phyloP scores from a whole-genome alignment of 2,888 invertebrate species.

The Amiota communis region DNA sequence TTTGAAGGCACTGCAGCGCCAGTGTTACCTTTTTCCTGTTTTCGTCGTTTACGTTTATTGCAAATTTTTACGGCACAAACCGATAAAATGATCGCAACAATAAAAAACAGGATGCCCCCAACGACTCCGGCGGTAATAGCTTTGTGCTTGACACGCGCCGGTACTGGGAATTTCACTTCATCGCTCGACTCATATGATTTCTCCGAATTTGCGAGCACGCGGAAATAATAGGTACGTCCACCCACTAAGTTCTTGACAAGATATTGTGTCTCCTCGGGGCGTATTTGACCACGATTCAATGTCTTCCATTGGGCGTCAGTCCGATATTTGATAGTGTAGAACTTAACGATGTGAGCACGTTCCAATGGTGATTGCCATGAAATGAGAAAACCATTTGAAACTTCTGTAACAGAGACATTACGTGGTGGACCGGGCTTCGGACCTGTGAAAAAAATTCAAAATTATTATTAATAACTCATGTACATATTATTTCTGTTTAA shows the following conservation, averaged over 20 bases:
- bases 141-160: conserved; percentile 93
- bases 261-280: conserved; percentile 91
- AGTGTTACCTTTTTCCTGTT: conserved; percentile 95
- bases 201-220: conserved; percentile 90
- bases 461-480: background rate
- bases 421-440: conserved; percentile 93
- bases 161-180: conserved; percentile 90
- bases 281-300: conserved; percentile 89
- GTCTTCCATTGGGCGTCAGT: conserved; percentile 93
- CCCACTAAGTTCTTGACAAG: conserved; percentile 94
- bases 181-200: conserved; percentile 91
- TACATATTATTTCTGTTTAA: background rate
- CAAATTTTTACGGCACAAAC: conserved; percentile 98
- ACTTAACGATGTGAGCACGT: conserved; percentile 85
- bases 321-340: conserved; percentile 93
- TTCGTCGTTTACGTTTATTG: conserved; percentile 96
- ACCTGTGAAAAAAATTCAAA: conserved; percentile 76
- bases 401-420: conserved; percentile 91
- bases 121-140: conserved; percentile 97
- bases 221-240: conserved; percentile 92
- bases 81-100: conserved; percentile 96
- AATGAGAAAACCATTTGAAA: conserved; percentile 91
- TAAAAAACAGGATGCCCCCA: conserved; percentile 96
- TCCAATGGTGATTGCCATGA: conserved; percentile 91
- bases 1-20: conserved; percentile 60